Evolutionary conservation across 2,888 invertebrate species (phyloP), one percentile per base, ranked within the genome.

Genomic region (Pemphredon lugubris): DNA sequence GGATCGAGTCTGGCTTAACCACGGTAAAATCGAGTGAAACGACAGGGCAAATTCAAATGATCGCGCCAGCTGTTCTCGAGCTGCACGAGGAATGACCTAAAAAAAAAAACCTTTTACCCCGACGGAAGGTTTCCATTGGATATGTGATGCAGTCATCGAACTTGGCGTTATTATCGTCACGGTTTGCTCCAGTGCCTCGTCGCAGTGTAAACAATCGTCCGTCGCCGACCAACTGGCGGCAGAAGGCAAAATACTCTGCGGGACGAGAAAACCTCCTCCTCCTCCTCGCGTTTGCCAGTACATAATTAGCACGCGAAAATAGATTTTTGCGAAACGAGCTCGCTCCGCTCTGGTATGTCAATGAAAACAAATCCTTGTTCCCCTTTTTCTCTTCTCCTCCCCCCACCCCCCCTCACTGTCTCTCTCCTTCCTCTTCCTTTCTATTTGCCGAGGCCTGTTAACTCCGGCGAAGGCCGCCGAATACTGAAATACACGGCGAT

Each of bases 241-340:
- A 7, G 34, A 45, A 9, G 40, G 68, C 45, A 26, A 45, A 45
- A 63, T 23, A 39, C 48, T 6, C 6, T 5, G 58, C 3, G 13
- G n/a, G 37, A 40, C 16, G 39, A 16, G 5, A 16, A 40, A 16
- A 48, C 26, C 26, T 51, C 64, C 63, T 54, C 39, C 26, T 20
- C 44, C 64, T 54, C 48, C 39, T 14, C 26, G 39, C 26, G 48
- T 54, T 30, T 34, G 40, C 58, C 65, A 14, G 39, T 53, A 63
- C 65, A 60, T 68, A 76, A 79, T 79, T 74, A 65, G 73, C 68
- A 60, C 65, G 63, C 60, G 66, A 75, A 71, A 80, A 75, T 77
- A 79, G 72, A 77, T 63, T 80, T 79, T 80, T 75, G 73, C 80
- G 73, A 77, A 80, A 80, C 63, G 51, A 68, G 60, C 57, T 63